Conservation (phyloP, 2,888 invertebrate species). For the Scaptomyza tumidula region DNA sequence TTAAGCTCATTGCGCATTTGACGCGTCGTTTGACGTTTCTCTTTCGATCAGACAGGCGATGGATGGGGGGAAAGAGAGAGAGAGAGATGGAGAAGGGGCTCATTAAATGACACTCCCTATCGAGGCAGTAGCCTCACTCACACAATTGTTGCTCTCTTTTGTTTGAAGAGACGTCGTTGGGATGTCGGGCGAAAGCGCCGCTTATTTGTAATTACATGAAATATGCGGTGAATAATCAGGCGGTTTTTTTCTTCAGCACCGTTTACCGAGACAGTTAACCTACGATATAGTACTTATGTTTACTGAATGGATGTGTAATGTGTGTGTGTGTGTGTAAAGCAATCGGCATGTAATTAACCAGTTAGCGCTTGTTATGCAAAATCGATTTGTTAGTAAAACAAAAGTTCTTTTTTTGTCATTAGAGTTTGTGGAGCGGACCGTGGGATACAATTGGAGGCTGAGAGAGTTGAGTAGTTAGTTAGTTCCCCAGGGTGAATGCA, state of each 20-base stretch:
- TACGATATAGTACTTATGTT: constrained; percentile 17
- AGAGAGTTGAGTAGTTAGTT: constrained; percentile 12
- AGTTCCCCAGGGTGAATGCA: constrained; percentile 24
- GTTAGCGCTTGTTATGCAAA: constrained; percentile 77
- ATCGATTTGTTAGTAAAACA: constrained; percentile 37
- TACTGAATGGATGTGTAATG: constrained; percentile 4
- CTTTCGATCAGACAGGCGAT: constrained; percentile 48
- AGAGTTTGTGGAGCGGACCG: constrained; percentile 45
- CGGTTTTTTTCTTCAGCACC: constrained; percentile 67
- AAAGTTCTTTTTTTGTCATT: constrained; percentile 26
- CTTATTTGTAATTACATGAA: constrained; percentile 67
- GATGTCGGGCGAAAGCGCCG: constrained; percentile 34
- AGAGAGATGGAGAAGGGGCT: neutral
- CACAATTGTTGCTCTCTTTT: constrained; percentile 25
- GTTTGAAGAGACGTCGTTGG: constrained; percentile 15
- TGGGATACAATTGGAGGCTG: constrained; percentile 50
- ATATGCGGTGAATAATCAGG: constrained; percentile 63
- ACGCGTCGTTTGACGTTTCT: constrained; percentile 79
- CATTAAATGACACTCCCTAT: constrained; percentile 17
- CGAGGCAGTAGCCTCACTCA: constrained; percentile 1
- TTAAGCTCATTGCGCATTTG: constrained; percentile 82
- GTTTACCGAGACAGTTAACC: constrained; percentile 58
- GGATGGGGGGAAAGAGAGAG: neutral
- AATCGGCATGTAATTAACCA: constrained; percentile 74
- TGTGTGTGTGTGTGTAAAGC: constrained; percentile 45